Evolutionary conservation across 2,888 invertebrate species (phyloP), one percentile per base, ranked within the genome.

Genomic region (Diachrysia chrysitis): DNA sequence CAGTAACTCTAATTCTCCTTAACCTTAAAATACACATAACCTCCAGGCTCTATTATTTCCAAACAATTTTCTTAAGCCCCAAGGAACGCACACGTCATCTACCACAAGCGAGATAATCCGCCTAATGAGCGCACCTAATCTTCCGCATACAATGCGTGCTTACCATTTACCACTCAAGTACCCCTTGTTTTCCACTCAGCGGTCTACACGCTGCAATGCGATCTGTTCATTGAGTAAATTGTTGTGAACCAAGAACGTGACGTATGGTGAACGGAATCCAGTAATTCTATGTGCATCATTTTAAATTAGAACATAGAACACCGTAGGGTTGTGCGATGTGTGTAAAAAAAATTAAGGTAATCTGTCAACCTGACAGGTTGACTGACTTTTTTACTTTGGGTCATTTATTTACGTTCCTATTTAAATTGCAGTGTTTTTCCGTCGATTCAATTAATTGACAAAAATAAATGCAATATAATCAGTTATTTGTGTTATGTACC

Each of bases 81-180:
- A n/a, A 16, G 42, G n/a, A 51, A 42, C 42, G n/a, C 19, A 10
- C 48, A 17, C 48, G 19, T 19, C 48, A 21, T 51, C 19, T 19
- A 21, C 48, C 48, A 21, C 10, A 21, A 19, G 19, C 19, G 21
- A 51, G 19, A 55, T n/a, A 25, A 76, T 76, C 48, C 25, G 16
- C 23, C 35, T 64, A 64, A 61, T 58, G 42, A 66, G 21, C 55
- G 65, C 58, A 61, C 63, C 21, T 61, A 69, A 77, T 69, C 63
- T 48, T 54, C 37, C 17, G 32, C 14, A 58, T 58, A 76, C 73
- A 77, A 66, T 68, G n/a, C 46, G 58, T 10, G 1, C 55, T 56
- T 55, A 76, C 69, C 65, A 78, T 56, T 17, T 58, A 14, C 53
- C 58, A 56, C 74, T 78, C 25, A 12, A 62, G 58, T 35, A 16